Evolutionary conservation across 2,888 invertebrate genomes (phyloP).

Genomic region (Drosophila prolongata): DNA sequence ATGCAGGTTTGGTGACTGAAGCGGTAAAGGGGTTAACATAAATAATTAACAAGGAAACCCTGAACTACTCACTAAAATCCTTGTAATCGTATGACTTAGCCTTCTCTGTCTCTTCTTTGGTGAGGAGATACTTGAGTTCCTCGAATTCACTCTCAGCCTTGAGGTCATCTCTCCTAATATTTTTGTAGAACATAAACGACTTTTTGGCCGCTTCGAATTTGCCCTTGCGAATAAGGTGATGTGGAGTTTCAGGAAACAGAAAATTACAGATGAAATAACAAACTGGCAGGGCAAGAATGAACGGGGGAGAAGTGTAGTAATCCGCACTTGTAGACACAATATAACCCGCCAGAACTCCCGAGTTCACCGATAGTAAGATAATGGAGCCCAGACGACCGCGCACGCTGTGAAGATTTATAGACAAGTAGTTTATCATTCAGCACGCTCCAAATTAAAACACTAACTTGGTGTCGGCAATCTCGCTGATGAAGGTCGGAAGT

Average conservation of each 20-base stretch:
- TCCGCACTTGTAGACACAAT: slow-evolving; percentile 60
- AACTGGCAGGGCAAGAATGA: slow-evolving; percentile 61
- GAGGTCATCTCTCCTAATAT: slow-evolving; percentile 52
- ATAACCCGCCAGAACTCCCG: slow-evolving; percentile 65
- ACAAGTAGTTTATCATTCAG: background rate
- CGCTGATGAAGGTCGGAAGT: slow-evolving; percentile 82
- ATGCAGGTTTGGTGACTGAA: slow-evolving; percentile 61
- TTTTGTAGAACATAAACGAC: slow-evolving; percentile 71
- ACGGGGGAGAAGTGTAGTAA: slow-evolving; percentile 60
- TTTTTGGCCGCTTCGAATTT: slow-evolving; percentile 59
- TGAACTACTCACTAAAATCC: slow-evolving; percentile 77
- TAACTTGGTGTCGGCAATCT: slow-evolving; percentile 82
- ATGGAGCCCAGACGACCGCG: slow-evolving; percentile 80
- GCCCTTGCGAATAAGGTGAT: slow-evolving; percentile 61
- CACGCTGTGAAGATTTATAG: slow-evolving; percentile 53
- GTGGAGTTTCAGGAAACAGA: slow-evolving; percentile 77
- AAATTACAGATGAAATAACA: slow-evolving; percentile 56
- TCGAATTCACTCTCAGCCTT: slow-evolving; percentile 53
- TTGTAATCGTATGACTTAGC: slow-evolving; percentile 44
- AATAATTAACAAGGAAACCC: too few relatives aligned
- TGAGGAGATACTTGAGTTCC: slow-evolving; percentile 44
- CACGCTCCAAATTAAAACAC: slow-evolving; percentile 11
- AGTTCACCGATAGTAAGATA: slow-evolving; percentile 68
- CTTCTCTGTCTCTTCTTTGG: slow-evolving; percentile 44
- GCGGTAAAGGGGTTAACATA: rapidly evolving